Evolutionary conservation across 2,797 vertebrate species (phyloP), one percentile per base, ranked within the genome.

Genomic region (Hapalemur alaotrensis): DNA sequence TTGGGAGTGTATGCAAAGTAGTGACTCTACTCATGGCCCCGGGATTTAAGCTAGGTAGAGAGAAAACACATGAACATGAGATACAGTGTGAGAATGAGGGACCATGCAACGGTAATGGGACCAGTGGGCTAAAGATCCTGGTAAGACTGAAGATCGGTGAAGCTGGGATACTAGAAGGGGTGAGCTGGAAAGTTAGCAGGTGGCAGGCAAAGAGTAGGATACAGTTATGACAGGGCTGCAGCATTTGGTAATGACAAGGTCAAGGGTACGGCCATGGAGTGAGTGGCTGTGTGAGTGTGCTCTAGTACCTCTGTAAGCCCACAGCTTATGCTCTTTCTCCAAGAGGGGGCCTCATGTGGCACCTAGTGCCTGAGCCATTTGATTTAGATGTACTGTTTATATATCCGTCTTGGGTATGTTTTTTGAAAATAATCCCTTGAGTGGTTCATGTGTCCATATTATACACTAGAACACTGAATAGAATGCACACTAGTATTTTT

Each of bases 341-440:
- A 65, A 54, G 8, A 59, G 50, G 22, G n/a, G 28, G 13, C 32
- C 43, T 35, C 32, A 17, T 14, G 13, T 5, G 46, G 25, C 25
- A 35, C 46, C 38, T 50, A 52, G 38, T 0, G 4, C 69, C 57
- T 79, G 72, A 92, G 28, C 38, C 87, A 4, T 81, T 50, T 69
- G 63, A 84, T 12, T 48, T 70, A 43, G 25, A 12, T 84, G 20
- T 4, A 43, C 28, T 91, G 46, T 52, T 46, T 52, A 32, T 38
- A 32, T 4, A 65, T 46, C 14, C 69, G 12, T 78, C 61, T 81
- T 38, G 35, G 4, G 30, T 81, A 17, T 61, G 41, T 43, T 82
- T 92, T 92, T 89, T 38, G 41, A 52, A 69, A 90, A 89, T 32
- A 89, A 78, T 48, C 46, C 41, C 41, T 87, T 46, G 20, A 89